phyloP scores from a whole-genome alignment of 1,140 invertebrate genomes.

The Drosophila ironensis region DNA sequence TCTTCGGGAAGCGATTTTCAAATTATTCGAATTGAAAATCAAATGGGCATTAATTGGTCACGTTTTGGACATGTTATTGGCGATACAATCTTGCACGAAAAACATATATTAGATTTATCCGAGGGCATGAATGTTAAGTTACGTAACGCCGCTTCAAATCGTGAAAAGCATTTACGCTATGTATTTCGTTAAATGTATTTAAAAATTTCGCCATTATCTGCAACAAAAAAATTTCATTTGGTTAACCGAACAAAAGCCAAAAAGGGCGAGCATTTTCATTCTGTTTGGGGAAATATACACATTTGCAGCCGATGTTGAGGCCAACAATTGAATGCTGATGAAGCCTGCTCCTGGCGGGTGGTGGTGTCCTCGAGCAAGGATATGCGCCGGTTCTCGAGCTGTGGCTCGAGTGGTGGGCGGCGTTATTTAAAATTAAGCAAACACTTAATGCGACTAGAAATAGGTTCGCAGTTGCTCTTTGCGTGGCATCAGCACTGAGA shows the following conservation, averaged over 20 bases:
- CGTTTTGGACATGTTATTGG: conserved; percentile 11
- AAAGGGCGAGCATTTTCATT: background rate
- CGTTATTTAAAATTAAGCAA: conserved; percentile 74
- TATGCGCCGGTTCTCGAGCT: too few species aligned
- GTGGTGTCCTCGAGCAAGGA: conserved; percentile 12
- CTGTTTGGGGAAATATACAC: conserved; percentile 16
- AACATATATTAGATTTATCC: too few species aligned
- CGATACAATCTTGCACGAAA: too few species aligned
- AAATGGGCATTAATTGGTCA: conserved; percentile 33
- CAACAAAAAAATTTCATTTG: background rate
- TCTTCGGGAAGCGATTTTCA: too few species aligned
- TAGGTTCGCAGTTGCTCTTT: conserved; percentile 2
- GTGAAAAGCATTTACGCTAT: too few species aligned
- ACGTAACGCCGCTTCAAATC: too few species aligned
- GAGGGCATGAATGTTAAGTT: too few species aligned
- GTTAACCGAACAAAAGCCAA: background rate
- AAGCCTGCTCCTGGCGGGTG: conserved; percentile 36
- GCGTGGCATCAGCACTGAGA: background rate
- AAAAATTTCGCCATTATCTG: too few species aligned
- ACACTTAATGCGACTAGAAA: conserved; percentile 61
- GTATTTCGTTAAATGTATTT: too few species aligned
- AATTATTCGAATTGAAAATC: conserved; percentile 2
- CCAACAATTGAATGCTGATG: conserved; percentile 70
- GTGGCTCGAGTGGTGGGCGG: conserved; percentile 1
- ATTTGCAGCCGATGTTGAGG: background rate